Percentiles rank a stretch among this genome's conserved stretches.
Evolutionary conservation across 1,140 invertebrate species (phyloP).

Genomic region (Anastrepha obliqua): DNA sequence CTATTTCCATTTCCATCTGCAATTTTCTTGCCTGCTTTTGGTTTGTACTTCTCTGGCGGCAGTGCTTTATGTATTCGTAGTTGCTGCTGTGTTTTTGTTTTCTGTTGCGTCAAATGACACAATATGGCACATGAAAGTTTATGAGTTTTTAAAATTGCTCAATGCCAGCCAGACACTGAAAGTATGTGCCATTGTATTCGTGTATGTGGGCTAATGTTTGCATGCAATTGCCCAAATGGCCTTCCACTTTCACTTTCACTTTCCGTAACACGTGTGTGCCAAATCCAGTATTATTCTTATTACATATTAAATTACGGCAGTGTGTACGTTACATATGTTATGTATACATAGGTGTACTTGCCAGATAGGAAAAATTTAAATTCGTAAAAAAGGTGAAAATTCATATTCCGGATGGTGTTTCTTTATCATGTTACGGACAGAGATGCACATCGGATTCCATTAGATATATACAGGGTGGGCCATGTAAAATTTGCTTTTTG

Average conservation of each 20-base stretch:
- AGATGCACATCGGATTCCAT: no score
- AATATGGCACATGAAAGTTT: slow-evolving; percentile 25
- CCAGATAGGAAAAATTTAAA: no score
- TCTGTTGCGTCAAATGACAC: slow-evolving; percentile 2
- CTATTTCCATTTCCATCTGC: not conserved
- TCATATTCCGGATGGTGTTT: no score
- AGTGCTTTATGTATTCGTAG: no score
- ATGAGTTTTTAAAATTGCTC: slow-evolving; percentile 22
- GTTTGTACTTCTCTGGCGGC: no score
- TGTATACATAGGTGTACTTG: no score
- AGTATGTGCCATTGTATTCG: not conserved
- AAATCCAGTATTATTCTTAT: not conserved
- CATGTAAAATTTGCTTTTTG: no score
- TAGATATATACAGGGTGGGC: no score
- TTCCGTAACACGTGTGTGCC: not conserved
- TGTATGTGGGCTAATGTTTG: not conserved
- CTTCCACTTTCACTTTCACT: not conserved
- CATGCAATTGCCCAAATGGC: not conserved
- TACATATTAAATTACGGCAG: not conserved
- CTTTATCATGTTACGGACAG: no score
- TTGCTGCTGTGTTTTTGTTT: not conserved
- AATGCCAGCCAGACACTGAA: slow-evolving; percentile 9
- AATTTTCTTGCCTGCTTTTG: not conserved
- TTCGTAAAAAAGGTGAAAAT: no score
- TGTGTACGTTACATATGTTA: not conserved